Conservation (phyloP, 2,888 invertebrate species). For the Dorcus parallelipipedus region DNA sequence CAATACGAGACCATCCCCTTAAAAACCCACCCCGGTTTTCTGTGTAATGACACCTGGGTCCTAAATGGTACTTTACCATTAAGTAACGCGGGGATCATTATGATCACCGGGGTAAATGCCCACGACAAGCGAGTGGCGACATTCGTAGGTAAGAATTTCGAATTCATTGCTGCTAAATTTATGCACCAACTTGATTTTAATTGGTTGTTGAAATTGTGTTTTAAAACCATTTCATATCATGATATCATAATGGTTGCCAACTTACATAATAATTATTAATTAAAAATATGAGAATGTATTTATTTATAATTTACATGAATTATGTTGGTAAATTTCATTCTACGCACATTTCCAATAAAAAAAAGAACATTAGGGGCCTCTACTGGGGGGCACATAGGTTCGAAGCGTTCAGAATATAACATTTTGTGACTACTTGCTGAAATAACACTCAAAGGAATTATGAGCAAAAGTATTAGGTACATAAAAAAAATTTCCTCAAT, state of each 20-base stretch:
- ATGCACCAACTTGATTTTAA: constrained; percentile 4
- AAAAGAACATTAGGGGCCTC: no score
- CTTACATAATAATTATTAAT: constrained; percentile 5
- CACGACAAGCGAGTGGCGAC: constrained; percentile 33
- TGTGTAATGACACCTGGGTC: constrained; percentile 35
- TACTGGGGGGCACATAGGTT: no score
- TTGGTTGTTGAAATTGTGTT: neutral
- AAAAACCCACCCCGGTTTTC: constrained; percentile 31
- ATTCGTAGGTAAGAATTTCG: constrained; percentile 35
- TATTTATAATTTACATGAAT: no score
- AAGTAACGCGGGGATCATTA: constrained; percentile 32
- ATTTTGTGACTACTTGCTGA: no score
- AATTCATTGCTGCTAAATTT: neutral
- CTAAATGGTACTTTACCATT: constrained; percentile 34
- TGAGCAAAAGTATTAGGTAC: no score
- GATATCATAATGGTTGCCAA: constrained; percentile 12
- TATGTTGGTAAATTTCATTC: no score
- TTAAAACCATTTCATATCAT: neutral
- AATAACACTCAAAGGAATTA: no score
- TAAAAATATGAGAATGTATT: neutral
- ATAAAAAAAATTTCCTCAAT: no score
- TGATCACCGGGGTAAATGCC: constrained; percentile 31
- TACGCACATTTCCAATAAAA: no score
- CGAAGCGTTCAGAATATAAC: no score
- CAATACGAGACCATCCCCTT: constrained; percentile 20